Evolutionary conservation across 2,113 vertebrate species (phyloP).

Genomic region (Oryzias woworae): DNA sequence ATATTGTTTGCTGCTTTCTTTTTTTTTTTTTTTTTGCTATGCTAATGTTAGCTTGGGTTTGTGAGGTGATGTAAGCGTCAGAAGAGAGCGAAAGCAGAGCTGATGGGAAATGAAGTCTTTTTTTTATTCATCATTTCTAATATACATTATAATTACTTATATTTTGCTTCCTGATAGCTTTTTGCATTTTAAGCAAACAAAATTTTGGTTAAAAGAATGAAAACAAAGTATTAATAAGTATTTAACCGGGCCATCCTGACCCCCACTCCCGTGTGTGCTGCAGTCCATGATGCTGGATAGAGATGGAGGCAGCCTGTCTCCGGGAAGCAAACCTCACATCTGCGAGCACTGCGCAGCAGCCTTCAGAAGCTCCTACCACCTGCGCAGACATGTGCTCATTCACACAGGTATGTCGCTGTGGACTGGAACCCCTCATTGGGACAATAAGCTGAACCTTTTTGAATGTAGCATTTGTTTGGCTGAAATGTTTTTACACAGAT

Average conservation of each 20-base stretch:
- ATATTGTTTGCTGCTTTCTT: too few species aligned
- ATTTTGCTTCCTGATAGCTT: too few species aligned
- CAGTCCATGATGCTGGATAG: slow-evolving; percentile 83
- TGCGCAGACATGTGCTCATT: slow-evolving; percentile 96
- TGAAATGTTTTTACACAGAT: too few species aligned
- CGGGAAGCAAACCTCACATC: slow-evolving; percentile 92
- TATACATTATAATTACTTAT: too few species aligned
- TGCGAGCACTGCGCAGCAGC: slow-evolving; percentile 95
- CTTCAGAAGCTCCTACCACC: slow-evolving; percentile 96
- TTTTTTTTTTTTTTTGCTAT: too few species aligned
- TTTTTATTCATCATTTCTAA: too few species aligned
- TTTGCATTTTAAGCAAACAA: too few species aligned
- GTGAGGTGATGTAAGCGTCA: too few species aligned
- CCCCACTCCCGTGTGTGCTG: slow-evolving; percentile 34
- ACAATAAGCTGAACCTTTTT: background rate
- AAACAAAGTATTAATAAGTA: background rate
- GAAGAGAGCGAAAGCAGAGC: too few species aligned
- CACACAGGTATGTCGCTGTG: slow-evolving; percentile 82
- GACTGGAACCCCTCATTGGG: background rate
- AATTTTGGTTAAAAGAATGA: background rate
- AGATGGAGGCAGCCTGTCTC: slow-evolving; percentile 86
- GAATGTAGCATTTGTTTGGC: too few species aligned
- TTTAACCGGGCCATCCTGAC: background rate
- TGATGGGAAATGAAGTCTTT: too few species aligned
- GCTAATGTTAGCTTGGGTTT: too few species aligned